Conservation (phyloP, 2,113 vertebrate species). For the Lamprotornis superbus region DNA sequence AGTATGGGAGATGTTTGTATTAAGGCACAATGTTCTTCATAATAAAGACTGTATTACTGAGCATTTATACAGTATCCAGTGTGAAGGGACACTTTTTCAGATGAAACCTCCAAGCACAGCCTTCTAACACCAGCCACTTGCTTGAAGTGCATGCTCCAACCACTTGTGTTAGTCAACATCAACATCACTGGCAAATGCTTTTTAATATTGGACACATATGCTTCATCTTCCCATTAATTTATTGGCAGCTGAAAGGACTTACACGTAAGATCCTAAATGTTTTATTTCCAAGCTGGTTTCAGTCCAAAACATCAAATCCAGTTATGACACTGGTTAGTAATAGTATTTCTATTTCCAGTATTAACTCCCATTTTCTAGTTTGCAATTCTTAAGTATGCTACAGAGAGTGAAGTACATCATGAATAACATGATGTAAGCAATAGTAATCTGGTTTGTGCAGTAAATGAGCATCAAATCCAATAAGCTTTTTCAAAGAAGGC, state of each 20-base stretch:
- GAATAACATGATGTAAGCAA: background rate
- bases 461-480: constrained; percentile 21
- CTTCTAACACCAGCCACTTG: background rate
- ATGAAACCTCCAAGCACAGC: background rate
- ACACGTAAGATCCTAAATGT: background rate
- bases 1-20: background rate
- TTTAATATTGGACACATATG: background rate
- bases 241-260: background rate
- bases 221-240: background rate
- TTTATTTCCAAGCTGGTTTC: background rate
- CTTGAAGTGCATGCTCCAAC: background rate
- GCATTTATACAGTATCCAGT: background rate
- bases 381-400: background rate
- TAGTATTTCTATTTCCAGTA: background rate
- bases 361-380: background rate
- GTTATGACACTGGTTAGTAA: background rate
- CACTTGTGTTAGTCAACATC: background rate
- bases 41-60: background rate
- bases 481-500: background rate
- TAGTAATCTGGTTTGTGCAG: background rate
- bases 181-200: background rate
- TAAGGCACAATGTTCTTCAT: background rate
- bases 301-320: background rate
- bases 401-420: background rate
- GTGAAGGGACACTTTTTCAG: background rate